Conservation (phyloP, 2,797 vertebrate genomes). For the Spinus pinus region DNA sequence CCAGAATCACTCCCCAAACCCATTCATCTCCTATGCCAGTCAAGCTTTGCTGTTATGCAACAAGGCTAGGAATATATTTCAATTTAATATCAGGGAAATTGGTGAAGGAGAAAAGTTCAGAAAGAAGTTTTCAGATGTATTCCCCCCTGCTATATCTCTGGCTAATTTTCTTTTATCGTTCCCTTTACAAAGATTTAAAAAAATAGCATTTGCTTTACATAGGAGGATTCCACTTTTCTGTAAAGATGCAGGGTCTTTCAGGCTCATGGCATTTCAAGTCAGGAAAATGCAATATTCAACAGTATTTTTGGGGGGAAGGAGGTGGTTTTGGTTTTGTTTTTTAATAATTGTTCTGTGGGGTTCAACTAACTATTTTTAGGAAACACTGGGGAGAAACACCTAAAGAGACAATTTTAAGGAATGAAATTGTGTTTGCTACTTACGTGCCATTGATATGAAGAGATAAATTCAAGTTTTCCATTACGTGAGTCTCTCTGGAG, state of each 20-base stretch:
- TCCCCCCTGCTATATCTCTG: background rate
- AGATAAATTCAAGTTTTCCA: slow-evolving; percentile 77
- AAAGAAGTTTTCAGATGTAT: background rate
- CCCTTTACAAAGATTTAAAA: background rate
- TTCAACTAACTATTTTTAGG: background rate
- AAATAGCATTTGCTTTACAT: background rate
- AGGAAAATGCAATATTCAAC: background rate
- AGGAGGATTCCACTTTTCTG: background rate
- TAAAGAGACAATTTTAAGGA: background rate
- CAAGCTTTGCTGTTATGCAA: background rate
- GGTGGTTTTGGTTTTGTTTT: background rate
- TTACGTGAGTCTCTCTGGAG: slow-evolving; percentile 76
- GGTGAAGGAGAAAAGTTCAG: background rate
- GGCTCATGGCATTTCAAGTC: background rate
- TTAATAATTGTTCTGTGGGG: background rate
- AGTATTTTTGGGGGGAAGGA: background rate
- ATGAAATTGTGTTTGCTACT: slow-evolving; percentile 3
- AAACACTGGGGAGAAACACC: background rate
- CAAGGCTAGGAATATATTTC: background rate
- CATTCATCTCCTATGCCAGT: background rate
- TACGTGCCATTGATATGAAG: slow-evolving; percentile 88
- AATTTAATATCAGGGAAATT: background rate
- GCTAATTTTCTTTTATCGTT: background rate
- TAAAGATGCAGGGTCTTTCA: background rate
- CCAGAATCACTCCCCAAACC: background rate